Evolutionary conservation across 2,888 invertebrate species (phyloP).

Genomic region (Eilema caniola): DNA sequence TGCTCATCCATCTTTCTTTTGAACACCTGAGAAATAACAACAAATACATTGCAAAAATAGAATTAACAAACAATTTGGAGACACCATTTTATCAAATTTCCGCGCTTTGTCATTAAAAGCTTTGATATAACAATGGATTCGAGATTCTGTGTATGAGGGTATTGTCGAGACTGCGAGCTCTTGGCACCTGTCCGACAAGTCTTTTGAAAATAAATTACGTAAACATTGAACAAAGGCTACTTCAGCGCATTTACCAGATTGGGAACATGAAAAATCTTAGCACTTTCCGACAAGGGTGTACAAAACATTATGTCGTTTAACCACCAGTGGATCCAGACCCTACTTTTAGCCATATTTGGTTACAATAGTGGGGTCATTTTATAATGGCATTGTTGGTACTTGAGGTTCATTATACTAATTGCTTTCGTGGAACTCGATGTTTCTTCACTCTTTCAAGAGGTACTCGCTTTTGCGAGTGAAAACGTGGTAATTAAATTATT

Average conservation of each 20-base stretch:
- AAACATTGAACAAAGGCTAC: slow-evolving; percentile 62
- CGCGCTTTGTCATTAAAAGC: slow-evolving; percentile 43
- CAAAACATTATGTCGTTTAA: slow-evolving; percentile 39
- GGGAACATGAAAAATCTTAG: slow-evolving; percentile 67
- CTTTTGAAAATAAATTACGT: slow-evolving; percentile 56
- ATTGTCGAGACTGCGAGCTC: slow-evolving; percentile 14
- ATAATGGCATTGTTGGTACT: slow-evolving; percentile 57
- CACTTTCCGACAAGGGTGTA: slow-evolving; percentile 56
- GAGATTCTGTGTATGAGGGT: slow-evolving; percentile 24
- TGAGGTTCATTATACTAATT: slow-evolving; percentile 81
- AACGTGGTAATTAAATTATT: slow-evolving; percentile 83
- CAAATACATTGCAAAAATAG: slow-evolving; percentile 12
- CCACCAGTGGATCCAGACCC: slow-evolving; percentile 37
- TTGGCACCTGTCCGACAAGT: slow-evolving; percentile 54
- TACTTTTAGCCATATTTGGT: background rate
- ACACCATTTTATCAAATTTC: slow-evolving; percentile 21
- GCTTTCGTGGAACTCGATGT: slow-evolving; percentile 74
- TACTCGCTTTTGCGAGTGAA: slow-evolving; percentile 71
- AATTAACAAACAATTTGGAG: slow-evolving; percentile 19
- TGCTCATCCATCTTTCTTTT: background rate
- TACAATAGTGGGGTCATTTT: slow-evolving; percentile 37
- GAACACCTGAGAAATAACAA: slow-evolving; percentile 3
- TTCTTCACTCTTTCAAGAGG: slow-evolving; percentile 77
- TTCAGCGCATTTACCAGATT: slow-evolving; percentile 79
- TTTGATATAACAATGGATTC: slow-evolving; percentile 41